Conservation (phyloP, 1,140 invertebrate species). For the Cylas formicarius region DNA sequence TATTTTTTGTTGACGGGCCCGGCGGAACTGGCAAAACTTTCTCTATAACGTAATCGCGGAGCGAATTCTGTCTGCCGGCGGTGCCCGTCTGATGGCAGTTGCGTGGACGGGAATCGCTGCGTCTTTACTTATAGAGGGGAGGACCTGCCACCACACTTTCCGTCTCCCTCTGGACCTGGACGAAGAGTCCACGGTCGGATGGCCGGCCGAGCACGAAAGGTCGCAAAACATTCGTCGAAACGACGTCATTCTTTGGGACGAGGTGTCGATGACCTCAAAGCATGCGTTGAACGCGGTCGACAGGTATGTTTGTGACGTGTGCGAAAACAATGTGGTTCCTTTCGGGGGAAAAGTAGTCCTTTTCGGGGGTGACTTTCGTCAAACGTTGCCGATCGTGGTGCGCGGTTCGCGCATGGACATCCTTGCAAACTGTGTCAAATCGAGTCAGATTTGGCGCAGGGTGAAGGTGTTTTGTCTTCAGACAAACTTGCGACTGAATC, state of each 20-base stretch:
- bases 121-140: slow-evolving; percentile 26
- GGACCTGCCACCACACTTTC: slow-evolving; percentile 33
- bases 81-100: no score
- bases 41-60: no score
- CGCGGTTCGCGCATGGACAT: background rate
- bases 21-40: slow-evolving; percentile 32
- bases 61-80: no score
- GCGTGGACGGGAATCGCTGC: slow-evolving; percentile 35
- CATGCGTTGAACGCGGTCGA: slow-evolving; percentile 26
- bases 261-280: slow-evolving; percentile 32
- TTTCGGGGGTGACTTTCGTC: slow-evolving; percentile 28
- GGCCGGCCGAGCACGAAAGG: background rate
- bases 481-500: no score
- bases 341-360: slow-evolving; percentile 35
- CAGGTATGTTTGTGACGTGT: slow-evolving; percentile 22
- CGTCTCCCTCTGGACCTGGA: slow-evolving; percentile 19
- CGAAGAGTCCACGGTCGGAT: background rate
- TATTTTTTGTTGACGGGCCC: slow-evolving; percentile 26
- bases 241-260: slow-evolving; percentile 34
- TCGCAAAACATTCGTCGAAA: background rate
- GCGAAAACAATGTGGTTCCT: slow-evolving; percentile 13
- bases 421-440: background rate
- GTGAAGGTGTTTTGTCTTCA: no score
- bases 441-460: no score
- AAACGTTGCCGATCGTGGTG: slow-evolving; percentile 26